A percentile compares a stretch with the other conserved stretches of the same genome.
These are phyloP conservation scores for Nycteola revayana DNA, from an alignment of 2,888 invertebrate genomes.

Conservation along the genomic window DNA sequence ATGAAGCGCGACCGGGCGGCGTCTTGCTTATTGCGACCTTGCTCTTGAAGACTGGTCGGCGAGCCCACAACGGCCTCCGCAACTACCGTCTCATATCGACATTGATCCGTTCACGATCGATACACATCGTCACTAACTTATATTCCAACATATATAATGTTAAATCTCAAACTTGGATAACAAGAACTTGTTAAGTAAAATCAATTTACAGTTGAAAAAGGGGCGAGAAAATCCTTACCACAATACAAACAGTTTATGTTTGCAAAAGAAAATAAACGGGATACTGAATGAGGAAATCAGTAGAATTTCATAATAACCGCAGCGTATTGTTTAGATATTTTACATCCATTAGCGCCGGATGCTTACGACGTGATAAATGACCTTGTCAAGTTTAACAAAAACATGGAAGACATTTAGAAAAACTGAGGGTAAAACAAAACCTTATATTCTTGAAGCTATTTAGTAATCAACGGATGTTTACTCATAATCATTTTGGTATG, in stretches of 20 bases:
- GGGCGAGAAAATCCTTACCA: no score
- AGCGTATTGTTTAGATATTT: slow-evolving; percentile 5
- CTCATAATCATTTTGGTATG: not conserved
- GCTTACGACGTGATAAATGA: slow-evolving; percentile 13
- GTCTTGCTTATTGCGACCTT: slow-evolving; percentile 53
- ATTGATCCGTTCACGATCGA: slow-evolving; percentile 23
- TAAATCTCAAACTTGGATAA: no score
- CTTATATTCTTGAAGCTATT: not conserved
- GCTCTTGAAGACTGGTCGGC: slow-evolving; percentile 66
- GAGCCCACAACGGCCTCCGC: slow-evolving; percentile 64
- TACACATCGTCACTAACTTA: not conserved
- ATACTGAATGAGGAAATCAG: no score
- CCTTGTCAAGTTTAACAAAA: slow-evolving; percentile 20
- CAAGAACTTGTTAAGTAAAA: no score
- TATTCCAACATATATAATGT: no score
- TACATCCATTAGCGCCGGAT: slow-evolving; percentile 1
- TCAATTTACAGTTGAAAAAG: no score
- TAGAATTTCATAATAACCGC: not conserved
- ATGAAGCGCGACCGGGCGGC: slow-evolving; percentile 18
- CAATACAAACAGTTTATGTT: no score
- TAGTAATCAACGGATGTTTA: not conserved
- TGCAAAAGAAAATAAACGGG: no score
- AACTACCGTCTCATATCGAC: slow-evolving; percentile 21
- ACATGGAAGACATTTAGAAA: not conserved
- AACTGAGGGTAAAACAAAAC: not conserved